Evolutionary conservation across 2,797 vertebrate genomes (phyloP).

Genomic region (Erpetoichthys calabaricus): DNA sequence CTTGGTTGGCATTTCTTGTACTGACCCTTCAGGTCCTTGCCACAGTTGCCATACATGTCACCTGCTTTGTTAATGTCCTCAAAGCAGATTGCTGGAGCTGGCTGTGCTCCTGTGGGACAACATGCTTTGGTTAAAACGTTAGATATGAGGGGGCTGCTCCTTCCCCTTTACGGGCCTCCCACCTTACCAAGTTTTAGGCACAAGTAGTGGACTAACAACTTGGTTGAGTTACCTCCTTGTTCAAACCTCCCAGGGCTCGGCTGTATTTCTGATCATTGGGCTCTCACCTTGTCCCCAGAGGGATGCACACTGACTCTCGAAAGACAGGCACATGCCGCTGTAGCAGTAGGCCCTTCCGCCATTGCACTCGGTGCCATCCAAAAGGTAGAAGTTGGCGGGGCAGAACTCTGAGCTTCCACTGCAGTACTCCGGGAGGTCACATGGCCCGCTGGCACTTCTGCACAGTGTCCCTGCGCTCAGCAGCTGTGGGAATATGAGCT

Average conservation of each 20-base stretch:
- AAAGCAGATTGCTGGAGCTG: constrained; percentile 78
- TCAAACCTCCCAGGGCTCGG: constrained; percentile 1
- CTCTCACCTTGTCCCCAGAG: constrained; percentile 82
- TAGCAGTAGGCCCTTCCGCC: constrained; percentile 76
- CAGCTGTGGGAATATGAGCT: constrained; percentile 45
- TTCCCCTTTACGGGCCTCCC: no score
- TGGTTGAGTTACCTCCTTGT: no score
- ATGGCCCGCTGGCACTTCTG: constrained; percentile 57
- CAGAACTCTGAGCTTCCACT: constrained; percentile 75
- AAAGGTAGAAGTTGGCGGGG: constrained; percentile 79
- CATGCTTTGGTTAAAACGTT: no score
- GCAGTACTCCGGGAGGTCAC: constrained; percentile 87
- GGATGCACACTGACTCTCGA: constrained; percentile 77
- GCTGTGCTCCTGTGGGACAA: constrained; percentile 52
- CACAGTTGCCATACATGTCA: constrained; percentile 87
- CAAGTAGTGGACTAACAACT: no score
- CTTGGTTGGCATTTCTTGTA: constrained; percentile 72
- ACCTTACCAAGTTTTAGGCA: no score
- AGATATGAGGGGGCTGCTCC: no score
- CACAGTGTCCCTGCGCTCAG: constrained; percentile 69
- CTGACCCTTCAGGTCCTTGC: constrained; percentile 68
- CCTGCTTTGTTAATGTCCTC: constrained; percentile 78
- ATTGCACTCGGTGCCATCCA: constrained; percentile 69
- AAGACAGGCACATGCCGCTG: constrained; percentile 90
- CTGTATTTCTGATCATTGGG: no score